Evolutionary conservation across 1,140 invertebrate genomes (phyloP).

Genomic region (Dryas iulia): DNA sequence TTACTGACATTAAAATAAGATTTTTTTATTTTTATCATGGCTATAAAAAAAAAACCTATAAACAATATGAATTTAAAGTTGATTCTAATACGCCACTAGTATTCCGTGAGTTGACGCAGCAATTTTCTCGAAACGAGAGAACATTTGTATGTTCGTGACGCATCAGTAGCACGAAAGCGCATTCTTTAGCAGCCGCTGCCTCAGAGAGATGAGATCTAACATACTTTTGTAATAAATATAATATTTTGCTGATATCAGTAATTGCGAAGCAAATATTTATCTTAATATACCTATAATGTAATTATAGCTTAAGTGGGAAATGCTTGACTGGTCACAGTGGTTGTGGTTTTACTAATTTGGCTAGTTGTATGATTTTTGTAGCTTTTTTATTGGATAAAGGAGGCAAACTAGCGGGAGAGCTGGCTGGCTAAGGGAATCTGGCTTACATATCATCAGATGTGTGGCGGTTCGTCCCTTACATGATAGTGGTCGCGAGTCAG

Average conservation of each 20-base stretch:
- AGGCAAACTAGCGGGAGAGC: too few relatives aligned
- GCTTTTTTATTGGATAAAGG: background rate
- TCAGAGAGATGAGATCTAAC: constrained; percentile 29
- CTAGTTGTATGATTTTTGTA: too few relatives aligned
- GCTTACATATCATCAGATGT: too few relatives aligned
- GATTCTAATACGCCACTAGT: background rate
- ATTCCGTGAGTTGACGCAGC: constrained; percentile 31
- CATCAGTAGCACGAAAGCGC: constrained; percentile 61
- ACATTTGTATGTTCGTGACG: constrained; percentile 46
- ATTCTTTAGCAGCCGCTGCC: constrained; percentile 46
- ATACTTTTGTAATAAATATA: constrained; percentile 19
- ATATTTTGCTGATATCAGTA: background rate
- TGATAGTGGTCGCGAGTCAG: too few relatives aligned
- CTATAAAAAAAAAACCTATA: too few relatives aligned
- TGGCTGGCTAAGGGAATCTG: too few relatives aligned
- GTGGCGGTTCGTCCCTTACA: too few relatives aligned
- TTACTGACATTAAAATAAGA: too few relatives aligned
- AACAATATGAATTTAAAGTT: background rate
- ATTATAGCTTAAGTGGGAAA: too few relatives aligned
- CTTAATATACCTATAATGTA: background rate
- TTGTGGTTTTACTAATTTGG: background rate
- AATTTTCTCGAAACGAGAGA: constrained; percentile 38
- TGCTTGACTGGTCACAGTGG: background rate
- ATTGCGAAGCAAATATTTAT: background rate
- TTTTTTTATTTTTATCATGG: too few relatives aligned